Evolutionary conservation across 2,797 vertebrate species (phyloP).

Genomic region (Platalea minor): DNA sequence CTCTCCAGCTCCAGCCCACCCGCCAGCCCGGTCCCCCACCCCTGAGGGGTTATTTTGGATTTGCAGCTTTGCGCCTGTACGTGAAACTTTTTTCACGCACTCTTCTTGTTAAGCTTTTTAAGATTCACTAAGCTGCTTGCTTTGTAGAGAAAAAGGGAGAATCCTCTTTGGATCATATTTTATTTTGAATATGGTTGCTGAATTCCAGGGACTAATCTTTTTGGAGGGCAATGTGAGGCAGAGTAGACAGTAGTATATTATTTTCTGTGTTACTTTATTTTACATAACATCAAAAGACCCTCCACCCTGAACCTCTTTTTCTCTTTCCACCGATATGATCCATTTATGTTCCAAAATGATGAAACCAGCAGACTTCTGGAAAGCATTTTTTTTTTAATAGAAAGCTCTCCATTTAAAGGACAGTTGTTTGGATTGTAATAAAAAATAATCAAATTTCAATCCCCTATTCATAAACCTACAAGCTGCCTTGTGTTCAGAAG

Average conservation of each 20-base stretch:
- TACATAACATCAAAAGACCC: not conserved
- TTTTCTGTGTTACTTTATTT: not conserved
- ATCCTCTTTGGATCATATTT: not conserved
- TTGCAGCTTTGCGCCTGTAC: not conserved
- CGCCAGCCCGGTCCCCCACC: not conserved
- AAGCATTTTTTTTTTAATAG: not conserved
- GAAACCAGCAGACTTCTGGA: not conserved
- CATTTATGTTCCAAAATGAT: not conserved
- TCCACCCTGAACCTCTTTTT: not conserved
- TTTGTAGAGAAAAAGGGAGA: not conserved
- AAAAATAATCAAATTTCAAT: constrained; percentile 61
- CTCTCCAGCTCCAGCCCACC: not conserved
- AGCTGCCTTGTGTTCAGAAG: constrained; percentile 22
- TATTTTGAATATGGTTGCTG: not conserved
- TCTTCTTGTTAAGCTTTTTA: not conserved
- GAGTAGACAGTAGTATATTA: not conserved
- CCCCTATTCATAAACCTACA: constrained; percentile 40
- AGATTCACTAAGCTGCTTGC: not conserved
- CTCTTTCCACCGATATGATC: not conserved
- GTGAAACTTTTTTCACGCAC: not conserved
- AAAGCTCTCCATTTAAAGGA: not conserved
- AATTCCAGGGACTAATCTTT: not conserved
- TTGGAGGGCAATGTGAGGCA: not conserved
- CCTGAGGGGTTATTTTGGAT: not conserved
- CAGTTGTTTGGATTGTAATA: constrained; percentile 50